Percentiles rank a stretch among this genome's conserved stretches.
These are phyloP conservation scores for Maccullochella peelii DNA, from an alignment of 2,113 vertebrate genomes.

Conservation along the genomic window DNA sequence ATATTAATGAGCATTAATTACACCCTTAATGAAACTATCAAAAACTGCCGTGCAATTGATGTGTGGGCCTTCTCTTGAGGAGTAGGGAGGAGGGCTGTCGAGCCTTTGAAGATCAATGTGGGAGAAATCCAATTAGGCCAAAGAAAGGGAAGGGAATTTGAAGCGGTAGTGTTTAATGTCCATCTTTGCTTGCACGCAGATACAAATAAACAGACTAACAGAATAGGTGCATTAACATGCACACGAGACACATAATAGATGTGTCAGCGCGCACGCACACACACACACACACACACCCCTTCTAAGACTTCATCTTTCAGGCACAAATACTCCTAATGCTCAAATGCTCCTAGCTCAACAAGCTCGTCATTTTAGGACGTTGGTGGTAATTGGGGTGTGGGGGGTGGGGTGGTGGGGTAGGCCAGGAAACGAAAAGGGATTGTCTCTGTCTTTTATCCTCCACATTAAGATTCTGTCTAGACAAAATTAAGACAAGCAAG, in stretches of 20 bases:
- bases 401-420: slow-evolving; percentile 9
- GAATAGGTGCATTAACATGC: slow-evolving; percentile 59
- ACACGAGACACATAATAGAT: slow-evolving; percentile 48
- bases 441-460: slow-evolving; percentile 55
- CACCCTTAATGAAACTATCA: slow-evolving; percentile 86
- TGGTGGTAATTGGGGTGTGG: slow-evolving; percentile 47
- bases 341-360: slow-evolving; percentile 52
- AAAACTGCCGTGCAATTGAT: slow-evolving; percentile 80
- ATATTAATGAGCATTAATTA: slow-evolving; percentile 88
- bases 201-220: slow-evolving; percentile 52
- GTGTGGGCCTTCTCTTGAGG: slow-evolving; percentile 77
- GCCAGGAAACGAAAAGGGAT: slow-evolving; percentile 39
- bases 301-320: slow-evolving; percentile 52
- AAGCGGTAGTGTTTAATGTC: slow-evolving; percentile 78
- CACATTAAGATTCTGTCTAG: slow-evolving; percentile 69
- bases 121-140: slow-evolving; percentile 86
- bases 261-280: not conserved
- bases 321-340: slow-evolving; percentile 62
- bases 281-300: slow-evolving; percentile 11
- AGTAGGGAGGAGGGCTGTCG: slow-evolving; percentile 68
- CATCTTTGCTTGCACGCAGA: slow-evolving; percentile 49
- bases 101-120: slow-evolving; percentile 85
- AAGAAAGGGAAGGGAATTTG: slow-evolving; percentile 77
- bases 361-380: slow-evolving; percentile 44
- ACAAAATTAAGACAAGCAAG: slow-evolving; percentile 63